Evolutionary conservation across 2,888 invertebrate genomes (phyloP).

Genomic region (Miltochrista miniata): DNA sequence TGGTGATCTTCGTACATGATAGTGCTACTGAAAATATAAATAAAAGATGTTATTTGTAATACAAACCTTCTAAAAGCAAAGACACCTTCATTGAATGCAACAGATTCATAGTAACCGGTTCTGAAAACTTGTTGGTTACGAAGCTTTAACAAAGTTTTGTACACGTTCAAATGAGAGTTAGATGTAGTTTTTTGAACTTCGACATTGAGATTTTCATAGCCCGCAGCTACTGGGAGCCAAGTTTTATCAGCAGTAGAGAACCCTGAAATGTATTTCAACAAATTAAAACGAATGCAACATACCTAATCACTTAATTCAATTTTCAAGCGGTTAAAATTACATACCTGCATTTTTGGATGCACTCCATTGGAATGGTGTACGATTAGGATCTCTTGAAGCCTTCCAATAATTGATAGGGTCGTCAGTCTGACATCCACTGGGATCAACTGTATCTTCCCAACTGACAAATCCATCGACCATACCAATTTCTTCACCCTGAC

Average conservation of each 20-base stretch:
- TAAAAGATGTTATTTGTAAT: no score
- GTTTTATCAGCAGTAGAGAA: slow-evolving; percentile 82
- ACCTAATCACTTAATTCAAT: background rate
- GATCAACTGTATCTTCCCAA: slow-evolving; percentile 85
- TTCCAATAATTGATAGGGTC: slow-evolving; percentile 82
- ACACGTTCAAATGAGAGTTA: slow-evolving; percentile 85
- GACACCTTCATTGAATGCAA: slow-evolving; percentile 78
- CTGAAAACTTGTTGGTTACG: slow-evolving; percentile 78
- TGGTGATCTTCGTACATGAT: no score
- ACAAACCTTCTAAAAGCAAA: slow-evolving; percentile 83
- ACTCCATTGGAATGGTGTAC: slow-evolving; percentile 94
- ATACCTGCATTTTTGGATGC: slow-evolving; percentile 83
- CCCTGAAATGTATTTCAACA: slow-evolving; percentile 56
- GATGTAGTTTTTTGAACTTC: slow-evolving; percentile 66
- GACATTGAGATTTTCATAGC: slow-evolving; percentile 85
- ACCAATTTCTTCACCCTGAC: slow-evolving; percentile 89
- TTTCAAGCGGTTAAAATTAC: background rate
- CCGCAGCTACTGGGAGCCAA: slow-evolving; percentile 88
- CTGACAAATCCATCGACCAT: slow-evolving; percentile 85
- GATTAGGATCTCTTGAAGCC: slow-evolving; percentile 87
- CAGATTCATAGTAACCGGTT: slow-evolving; percentile 80
- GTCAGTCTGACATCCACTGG: slow-evolving; percentile 81
- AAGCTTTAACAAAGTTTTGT: slow-evolving; percentile 81
- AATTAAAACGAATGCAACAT: background rate
- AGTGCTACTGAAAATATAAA: no score